Conservation (phyloP, 2,888 invertebrate genomes). For the Thereva unica region DNA sequence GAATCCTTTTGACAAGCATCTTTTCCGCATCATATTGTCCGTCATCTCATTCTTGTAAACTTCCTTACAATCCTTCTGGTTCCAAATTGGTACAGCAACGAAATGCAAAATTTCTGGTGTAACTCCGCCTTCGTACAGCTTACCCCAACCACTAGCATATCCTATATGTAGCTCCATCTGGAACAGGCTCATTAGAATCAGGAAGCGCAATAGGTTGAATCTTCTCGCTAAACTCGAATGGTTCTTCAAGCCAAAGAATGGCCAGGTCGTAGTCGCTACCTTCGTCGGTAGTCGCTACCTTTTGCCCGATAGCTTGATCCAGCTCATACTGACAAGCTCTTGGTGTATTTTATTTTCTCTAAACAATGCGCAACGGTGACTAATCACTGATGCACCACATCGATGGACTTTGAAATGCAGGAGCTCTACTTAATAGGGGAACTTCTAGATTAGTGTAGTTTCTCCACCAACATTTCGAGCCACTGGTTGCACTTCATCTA, state of each 20-base stretch:
- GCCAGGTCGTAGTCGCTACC: conserved; percentile 60
- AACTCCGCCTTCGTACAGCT: conserved; percentile 20
- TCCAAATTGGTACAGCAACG: conserved; percentile 13
- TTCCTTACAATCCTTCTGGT: conserved; percentile 48
- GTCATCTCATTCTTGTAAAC: conserved; percentile 50
- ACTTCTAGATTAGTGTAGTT: conserved; percentile 45
- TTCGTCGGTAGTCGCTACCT: not conserved
- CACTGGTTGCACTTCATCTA: no score
- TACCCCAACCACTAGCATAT: conserved; percentile 40
- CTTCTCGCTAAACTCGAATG: conserved; percentile 54
- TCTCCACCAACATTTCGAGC: conserved; percentile 46
- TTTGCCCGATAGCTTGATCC: conserved; percentile 22
- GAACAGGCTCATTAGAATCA: conserved; percentile 16
- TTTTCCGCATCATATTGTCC: conserved; percentile 59
- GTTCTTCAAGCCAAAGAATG: conserved; percentile 58
- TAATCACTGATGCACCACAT: conserved; percentile 45
- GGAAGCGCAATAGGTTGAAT: conserved; percentile 52
- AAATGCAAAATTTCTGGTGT: conserved; percentile 21
- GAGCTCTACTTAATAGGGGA: conserved; percentile 49
- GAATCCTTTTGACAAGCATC: conserved; percentile 37
- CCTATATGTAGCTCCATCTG: conserved; percentile 19
- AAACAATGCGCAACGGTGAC: conserved; percentile 47
- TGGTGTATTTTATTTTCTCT: not conserved
- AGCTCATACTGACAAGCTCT: conserved; percentile 26
- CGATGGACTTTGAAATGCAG: conserved; percentile 28